Conservation (phyloP, 2,113 vertebrate species). For the Nansenia antarctica region DNA sequence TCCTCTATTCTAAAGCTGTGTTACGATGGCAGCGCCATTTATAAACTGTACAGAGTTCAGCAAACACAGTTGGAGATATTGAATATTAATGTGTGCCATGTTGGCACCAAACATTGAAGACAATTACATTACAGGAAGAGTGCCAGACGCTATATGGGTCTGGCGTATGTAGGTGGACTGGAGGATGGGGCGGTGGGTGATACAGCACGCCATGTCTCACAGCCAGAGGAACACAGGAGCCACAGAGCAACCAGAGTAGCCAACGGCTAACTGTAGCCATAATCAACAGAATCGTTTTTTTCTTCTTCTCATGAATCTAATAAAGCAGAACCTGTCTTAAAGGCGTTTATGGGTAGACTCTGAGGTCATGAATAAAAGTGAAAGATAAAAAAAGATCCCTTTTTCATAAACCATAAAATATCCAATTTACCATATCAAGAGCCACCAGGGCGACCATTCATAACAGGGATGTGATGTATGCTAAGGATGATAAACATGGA, state of each 20-base stretch:
- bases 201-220: no score
- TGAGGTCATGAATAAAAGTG: slow-evolving; percentile 64
- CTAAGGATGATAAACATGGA: slow-evolving; percentile 71
- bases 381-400: slow-evolving; percentile 62
- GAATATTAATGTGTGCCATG: no score
- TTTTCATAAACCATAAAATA: slow-evolving; percentile 76
- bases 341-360: slow-evolving; percentile 54
- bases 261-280: slow-evolving; percentile 32
- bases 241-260: slow-evolving; percentile 24
- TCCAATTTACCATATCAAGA: slow-evolving; percentile 77
- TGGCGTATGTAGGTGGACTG: slow-evolving; percentile 23
- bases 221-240: slow-evolving; percentile 17
- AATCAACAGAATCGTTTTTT: slow-evolving; percentile 43
- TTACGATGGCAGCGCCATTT: not conserved
- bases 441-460: slow-evolving; percentile 65
- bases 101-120: no score
- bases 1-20: not conserved
- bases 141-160: not conserved
- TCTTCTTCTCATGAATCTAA: slow-evolving; percentile 61
- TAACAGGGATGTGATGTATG: slow-evolving; percentile 64
- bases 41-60: not conserved
- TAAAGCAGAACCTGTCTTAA: slow-evolving; percentile 67
- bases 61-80: no score
- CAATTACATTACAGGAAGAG: not conserved
- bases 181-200: not conserved